Evolutionary conservation across 2,113 vertebrate genomes (phyloP).

Genomic region (Tympanuchus pallidicinctus): DNA sequence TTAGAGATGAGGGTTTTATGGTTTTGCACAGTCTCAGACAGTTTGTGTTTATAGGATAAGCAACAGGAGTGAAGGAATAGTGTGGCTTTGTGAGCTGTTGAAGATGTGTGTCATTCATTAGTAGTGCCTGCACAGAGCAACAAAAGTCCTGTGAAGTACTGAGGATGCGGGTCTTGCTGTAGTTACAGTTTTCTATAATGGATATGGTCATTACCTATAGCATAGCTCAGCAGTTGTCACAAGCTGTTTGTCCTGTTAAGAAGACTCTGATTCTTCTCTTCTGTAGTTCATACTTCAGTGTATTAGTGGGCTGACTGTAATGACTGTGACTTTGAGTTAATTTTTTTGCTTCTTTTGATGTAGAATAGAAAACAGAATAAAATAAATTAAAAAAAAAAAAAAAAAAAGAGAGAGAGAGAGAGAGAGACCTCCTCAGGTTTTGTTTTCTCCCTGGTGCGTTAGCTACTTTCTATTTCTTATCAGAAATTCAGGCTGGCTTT

Average conservation of each 20-base stretch:
- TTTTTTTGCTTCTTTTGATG: slow-evolving; percentile 4
- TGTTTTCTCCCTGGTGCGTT: neutral
- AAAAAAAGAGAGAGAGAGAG: neutral
- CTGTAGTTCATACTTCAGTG: slow-evolving; percentile 39
- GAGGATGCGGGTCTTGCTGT: neutral
- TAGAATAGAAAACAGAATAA: slow-evolving; percentile 5
- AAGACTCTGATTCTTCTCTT: slow-evolving; percentile 58
- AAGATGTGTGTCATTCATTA: neutral
- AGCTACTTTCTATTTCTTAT: neutral
- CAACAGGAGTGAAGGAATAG: neutral
- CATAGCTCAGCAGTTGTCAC: neutral
- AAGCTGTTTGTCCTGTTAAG: slow-evolving; percentile 29
- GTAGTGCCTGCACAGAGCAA: neutral
- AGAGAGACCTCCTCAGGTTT: neutral
- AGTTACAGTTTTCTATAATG: slow-evolving; percentile 28
- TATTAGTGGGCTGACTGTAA: slow-evolving; percentile 21
- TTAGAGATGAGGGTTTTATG: neutral
- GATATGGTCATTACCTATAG: slow-evolving; percentile 9
- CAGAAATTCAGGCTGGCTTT: neutral
- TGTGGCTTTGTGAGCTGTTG: neutral
- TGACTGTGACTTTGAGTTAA: slow-evolving; percentile 13
- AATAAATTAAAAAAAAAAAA: neutral
- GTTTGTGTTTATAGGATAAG: neutral
- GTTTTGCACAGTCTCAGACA: neutral
- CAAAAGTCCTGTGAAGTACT: neutral